Evolutionary conservation across 1,140 invertebrate species (phyloP).

Genomic region (Wasmannia auropunctata): DNA sequence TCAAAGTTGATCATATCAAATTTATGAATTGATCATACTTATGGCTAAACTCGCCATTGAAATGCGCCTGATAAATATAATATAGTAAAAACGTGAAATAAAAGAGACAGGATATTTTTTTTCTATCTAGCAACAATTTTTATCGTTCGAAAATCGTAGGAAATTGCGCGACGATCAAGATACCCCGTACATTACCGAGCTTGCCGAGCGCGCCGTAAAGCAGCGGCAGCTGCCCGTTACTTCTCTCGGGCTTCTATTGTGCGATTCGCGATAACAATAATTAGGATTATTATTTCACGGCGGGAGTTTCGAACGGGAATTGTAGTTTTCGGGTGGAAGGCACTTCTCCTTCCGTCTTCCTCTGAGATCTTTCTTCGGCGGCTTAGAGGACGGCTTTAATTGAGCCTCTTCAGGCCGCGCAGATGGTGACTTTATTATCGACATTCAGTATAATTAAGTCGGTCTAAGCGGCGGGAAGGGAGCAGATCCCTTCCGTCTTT

Average conservation of each 20-base stretch:
- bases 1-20: neutral
- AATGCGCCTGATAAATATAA: neutral
- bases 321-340: constrained; percentile 47
- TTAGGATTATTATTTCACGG: constrained; percentile 62
- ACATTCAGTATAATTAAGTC: constrained; percentile 76
- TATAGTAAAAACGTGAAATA: neutral
- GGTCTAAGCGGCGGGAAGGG: constrained; percentile 32
- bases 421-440: constrained; percentile 78
- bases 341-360: neutral
- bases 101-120: neutral
- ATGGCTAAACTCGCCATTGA: neutral
- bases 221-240: constrained; percentile 6
- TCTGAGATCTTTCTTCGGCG: constrained; percentile 53
- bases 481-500: constrained; percentile 17
- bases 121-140: neutral
- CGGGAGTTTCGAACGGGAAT: constrained; percentile 48
- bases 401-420: constrained; percentile 66
- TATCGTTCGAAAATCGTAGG: neutral
- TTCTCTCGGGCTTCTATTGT: neutral
- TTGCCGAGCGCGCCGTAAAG: neutral
- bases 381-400: constrained; percentile 74
- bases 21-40: neutral
- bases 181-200: neutral
- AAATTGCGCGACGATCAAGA: neutral
- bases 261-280: constrained; percentile 56